Evolutionary conservation across 2,113 vertebrate genomes (phyloP), one percentile per base, ranked within the genome.

Genomic region (Toxostoma redivivum): DNA sequence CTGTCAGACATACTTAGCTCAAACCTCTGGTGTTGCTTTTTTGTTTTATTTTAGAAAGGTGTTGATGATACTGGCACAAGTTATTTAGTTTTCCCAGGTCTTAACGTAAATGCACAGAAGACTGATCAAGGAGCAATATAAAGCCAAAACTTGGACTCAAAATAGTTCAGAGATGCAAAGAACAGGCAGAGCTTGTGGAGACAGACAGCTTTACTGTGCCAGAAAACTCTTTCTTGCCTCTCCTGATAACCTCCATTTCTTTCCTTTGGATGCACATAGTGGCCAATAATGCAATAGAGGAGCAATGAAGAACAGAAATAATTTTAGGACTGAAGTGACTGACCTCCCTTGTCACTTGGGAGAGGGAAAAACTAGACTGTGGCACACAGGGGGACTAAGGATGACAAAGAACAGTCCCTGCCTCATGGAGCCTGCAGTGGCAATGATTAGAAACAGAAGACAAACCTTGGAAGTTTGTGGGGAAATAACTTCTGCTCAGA

Each of bases 341-440:
- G 56, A 54, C 62, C 53, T 66, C 35, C 17, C 31, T 33, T 1
- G 2, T 45, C 44, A 78, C 47, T 79, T 37, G 27, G 48, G 50
- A 18, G 35, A 64, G 40, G 82, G 53, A 47, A 84, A 79, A 64
- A 37, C 28, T 10, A 4, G n/a, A 11, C 45, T 18, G 67, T 16
- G 35, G 53, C 1, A 1, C 87, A 53, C 0, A 1, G 1, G 61
- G 66, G 76, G 23, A 2, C 58, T 45, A 6, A 56, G 65, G 31
- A 54, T 96, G 94, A 96, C 48, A 58, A 93, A 97, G 83, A 96
- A 81, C 95, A 97, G 95, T n/a, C 60, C 88, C 77, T 65, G 69
- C 37, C 76, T 83, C 71, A 33, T 56, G 76, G 51, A 95, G 56
- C 60, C 88, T 64, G 74, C 51, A 88, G 53, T 74, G 3, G 0